A percentile compares a stretch with the other conserved stretches of the same genome.
phyloP scores from a whole-genome alignment of 2,888 invertebrate species.

The Euphydryas editha region DNA sequence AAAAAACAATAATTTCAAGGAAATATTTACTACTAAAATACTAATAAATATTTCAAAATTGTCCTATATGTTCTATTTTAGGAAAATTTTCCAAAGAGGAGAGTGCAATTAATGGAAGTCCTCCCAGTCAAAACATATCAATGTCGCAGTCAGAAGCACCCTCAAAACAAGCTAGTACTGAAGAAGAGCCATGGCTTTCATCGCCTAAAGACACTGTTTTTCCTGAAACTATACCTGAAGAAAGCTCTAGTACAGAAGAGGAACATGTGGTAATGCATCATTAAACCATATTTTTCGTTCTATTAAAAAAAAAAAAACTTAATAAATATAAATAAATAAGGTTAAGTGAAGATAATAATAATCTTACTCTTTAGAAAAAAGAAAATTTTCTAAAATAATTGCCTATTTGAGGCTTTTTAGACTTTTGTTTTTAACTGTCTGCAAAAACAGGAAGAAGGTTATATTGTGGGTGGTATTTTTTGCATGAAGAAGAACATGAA shows the following conservation, averaged over 20 bases:
- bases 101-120: slow-evolving; percentile 80
- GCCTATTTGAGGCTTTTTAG: too few relatives aligned
- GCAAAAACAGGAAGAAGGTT: too few relatives aligned
- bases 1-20: too few relatives aligned
- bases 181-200: slow-evolving; percentile 91
- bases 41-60: not conserved
- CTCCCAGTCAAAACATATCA: slow-evolving; percentile 85
- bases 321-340: too few relatives aligned
- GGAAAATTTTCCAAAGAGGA: slow-evolving; percentile 79
- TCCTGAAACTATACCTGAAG: slow-evolving; percentile 96
- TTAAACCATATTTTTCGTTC: not conserved
- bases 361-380: too few relatives aligned
- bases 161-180: slow-evolving; percentile 77
- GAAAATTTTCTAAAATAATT: too few relatives aligned
- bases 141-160: slow-evolving; percentile 81
- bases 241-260: slow-evolving; percentile 95
- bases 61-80: slow-evolving; percentile 42
- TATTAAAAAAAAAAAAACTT: not conserved
- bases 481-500: too few relatives aligned
- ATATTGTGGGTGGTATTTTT: too few relatives aligned
- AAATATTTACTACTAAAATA: too few relatives aligned
- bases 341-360: too few relatives aligned
- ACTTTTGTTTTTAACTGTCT: too few relatives aligned
- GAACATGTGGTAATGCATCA: slow-evolving; percentile 89
- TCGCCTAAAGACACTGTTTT: slow-evolving; percentile 95